Percentiles rank a stretch among this genome's conserved stretches.
These are phyloP conservation scores for Porites lutea DNA, from an alignment of 64 coral and sea anemone species.

Conservation along the genomic window DNA sequence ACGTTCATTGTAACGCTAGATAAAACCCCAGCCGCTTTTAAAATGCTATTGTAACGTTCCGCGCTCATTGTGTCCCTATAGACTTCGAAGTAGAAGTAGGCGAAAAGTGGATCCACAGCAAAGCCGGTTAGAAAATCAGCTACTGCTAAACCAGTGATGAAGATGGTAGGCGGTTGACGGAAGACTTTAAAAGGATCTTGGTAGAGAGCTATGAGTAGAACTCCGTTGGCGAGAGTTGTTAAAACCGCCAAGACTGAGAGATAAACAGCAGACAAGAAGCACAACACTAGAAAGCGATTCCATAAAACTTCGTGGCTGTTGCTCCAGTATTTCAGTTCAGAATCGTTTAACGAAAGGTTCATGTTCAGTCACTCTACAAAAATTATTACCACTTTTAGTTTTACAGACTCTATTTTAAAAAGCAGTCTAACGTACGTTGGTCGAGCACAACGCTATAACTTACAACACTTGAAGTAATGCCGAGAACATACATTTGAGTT, in stretches of 20 bases:
- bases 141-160: conserved; percentile 62
- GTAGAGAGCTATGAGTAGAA: conserved; percentile 64
- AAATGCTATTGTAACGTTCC: conserved; percentile 23
- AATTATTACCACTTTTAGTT: no score
- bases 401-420: no score
- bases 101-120: conserved; percentile 65
- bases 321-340: not conserved
- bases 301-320: not conserved
- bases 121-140: conserved; percentile 71
- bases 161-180: conserved; percentile 58
- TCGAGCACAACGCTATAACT: no score
- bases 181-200: conserved; percentile 59
- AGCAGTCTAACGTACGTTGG: no score
- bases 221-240: conserved; percentile 60
- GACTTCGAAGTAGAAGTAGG: conserved; percentile 63
- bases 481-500: no score
- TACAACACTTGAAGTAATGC: no score
- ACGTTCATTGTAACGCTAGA: conserved; percentile 85
- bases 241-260: conserved; percentile 41
- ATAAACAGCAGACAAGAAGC: conserved; percentile 36
- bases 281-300: conserved; percentile 21
- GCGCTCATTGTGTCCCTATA: conserved; percentile 5
- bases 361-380: not conserved
- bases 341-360: conserved; percentile 26
- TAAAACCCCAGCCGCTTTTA: conserved; percentile 55